Base-by-base conservation (phyloP, 2,888 invertebrate genomes). In the Trypoxylon attenuatum region DNA sequence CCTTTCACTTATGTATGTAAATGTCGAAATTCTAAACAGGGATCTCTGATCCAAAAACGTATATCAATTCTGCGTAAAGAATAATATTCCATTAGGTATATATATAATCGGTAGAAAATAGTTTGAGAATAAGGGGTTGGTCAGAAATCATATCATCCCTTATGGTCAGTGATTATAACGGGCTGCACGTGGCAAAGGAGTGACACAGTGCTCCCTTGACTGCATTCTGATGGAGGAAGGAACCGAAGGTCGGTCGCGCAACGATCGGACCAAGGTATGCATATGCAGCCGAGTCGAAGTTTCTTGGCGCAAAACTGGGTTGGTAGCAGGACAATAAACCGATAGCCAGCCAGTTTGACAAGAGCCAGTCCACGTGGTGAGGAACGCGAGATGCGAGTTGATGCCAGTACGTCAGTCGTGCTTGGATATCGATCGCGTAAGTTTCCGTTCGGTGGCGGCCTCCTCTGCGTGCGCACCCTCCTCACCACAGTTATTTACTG, bases 361-460 rank as follows among this genome's bases (percentile, higher is more conserved):
- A 56, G 53, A 50, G 63, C 53, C 45, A 43, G 42, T 53, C 61
- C 73, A 71, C 73, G 71, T 75, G 76, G 68, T 60, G 62, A 58
- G 45, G 69, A 72, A 49, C 63, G 58, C 47, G 75, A 63, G 66
- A 60, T 70, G 73, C 56, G 69, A 57, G 65, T 70, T 61, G 66
- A 60, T 70, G 73, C 56, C 72, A 57, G 65, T 70, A 65, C 76
- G 71, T 76, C 77, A 68, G 47, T 52, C 47, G 61, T 50, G 55
- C 27, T 56, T 29, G 45, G 18, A 56, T 82, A 81, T 82, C 81
- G 79, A 82, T 81, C 80, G 67, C 46, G 76, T 69, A 77, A 79
- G 71, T 77, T 80, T 76, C 75, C 80, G 71, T 65, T 63, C 69
- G 65, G 62, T 73, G 71, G 73, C 76, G 69, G 55, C 76, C 69